A percentile compares a stretch with the other conserved stretches of the same genome.
phyloP scores from a whole-genome alignment of 2,113 vertebrate genomes.

The Petrocephalus zakoni region DNA sequence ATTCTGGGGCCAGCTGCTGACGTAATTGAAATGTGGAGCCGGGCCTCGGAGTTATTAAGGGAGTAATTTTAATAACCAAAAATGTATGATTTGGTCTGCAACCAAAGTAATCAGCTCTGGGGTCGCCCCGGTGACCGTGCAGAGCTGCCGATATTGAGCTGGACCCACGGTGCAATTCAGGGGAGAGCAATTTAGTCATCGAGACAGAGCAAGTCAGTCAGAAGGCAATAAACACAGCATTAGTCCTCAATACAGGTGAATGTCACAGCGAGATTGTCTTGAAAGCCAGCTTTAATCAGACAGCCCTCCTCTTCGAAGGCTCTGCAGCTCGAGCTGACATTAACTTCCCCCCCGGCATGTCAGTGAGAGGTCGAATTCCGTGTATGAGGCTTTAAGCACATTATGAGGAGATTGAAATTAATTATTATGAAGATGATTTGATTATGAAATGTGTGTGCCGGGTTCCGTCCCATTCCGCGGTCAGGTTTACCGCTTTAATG shows the following conservation, averaged over 20 bases:
- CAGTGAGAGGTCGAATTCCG: constrained; percentile 38
- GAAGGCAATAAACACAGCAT: constrained; percentile 47
- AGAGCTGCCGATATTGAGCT: neutral
- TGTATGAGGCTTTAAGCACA: constrained; percentile 39
- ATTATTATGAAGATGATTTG: constrained; percentile 28
- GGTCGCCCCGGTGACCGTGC: neutral
- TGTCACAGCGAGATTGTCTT: constrained; percentile 47
- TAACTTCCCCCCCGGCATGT: constrained; percentile 39
- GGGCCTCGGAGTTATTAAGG: neutral
- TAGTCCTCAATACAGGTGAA: constrained; percentile 51
- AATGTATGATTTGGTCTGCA: neutral
- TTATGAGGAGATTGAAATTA: constrained; percentile 43
- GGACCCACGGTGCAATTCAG: neutral
- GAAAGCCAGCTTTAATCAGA: constrained; percentile 53
- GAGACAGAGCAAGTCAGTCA: constrained; percentile 38
- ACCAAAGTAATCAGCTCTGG: neutral
- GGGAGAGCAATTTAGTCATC: constrained; percentile 1
- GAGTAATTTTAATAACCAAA: constrained; percentile 12
- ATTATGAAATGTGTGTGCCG: constrained; percentile 24
- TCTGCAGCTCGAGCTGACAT: constrained; percentile 43
- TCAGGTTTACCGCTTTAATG: constrained; percentile 16
- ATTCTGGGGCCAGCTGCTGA: neutral
- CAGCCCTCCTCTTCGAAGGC: constrained; percentile 28
- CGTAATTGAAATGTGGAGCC: constrained; percentile 13
- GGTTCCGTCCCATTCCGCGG: neutral